Conservation (phyloP, 2,888 invertebrate genomes). For the Sisyra nigra region DNA sequence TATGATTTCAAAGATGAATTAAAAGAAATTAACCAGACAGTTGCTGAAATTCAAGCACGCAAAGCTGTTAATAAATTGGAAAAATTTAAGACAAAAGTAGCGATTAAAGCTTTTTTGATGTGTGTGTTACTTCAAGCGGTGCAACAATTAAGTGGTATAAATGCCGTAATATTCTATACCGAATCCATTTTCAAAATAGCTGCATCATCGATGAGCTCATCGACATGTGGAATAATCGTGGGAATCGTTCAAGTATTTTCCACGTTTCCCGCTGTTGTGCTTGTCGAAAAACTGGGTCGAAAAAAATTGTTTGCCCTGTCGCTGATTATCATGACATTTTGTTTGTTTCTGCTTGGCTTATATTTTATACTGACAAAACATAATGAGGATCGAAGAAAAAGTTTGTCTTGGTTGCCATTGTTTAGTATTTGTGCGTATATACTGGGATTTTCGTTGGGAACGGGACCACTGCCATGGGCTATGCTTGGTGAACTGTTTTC, state of each 20-base stretch:
- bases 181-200: constrained; percentile 51
- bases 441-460: constrained; percentile 28
- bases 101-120: constrained; percentile 21
- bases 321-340: constrained; percentile 47
- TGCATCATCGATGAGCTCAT: constrained; percentile 17
- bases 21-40: constrained; percentile 38
- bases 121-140: constrained; percentile 34
- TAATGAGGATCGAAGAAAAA: constrained; percentile 23
- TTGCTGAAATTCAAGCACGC: constrained; percentile 13
- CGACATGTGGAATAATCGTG: constrained; percentile 42
- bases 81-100: constrained; percentile 12
- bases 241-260: constrained; percentile 60
- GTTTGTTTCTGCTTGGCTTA: constrained; percentile 46
- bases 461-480: constrained; percentile 32
- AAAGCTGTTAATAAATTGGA: background rate
- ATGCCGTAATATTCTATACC: constrained; percentile 65
- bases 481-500: constrained; percentile 33
- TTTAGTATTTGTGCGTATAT: constrained; percentile 26
- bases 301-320: constrained; percentile 58
- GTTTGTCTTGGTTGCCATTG: constrained; percentile 24
- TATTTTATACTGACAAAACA: constrained; percentile 46
- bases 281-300: constrained; percentile 64
- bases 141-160: constrained; percentile 64
- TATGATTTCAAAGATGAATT: constrained; percentile 47
- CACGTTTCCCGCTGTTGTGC: constrained; percentile 44